Percentiles rank a stretch among this genome's conserved stretches.
Conservation (phyloP, 1,140 invertebrate genomes). For the Atopsyche davidsoni region DNA sequence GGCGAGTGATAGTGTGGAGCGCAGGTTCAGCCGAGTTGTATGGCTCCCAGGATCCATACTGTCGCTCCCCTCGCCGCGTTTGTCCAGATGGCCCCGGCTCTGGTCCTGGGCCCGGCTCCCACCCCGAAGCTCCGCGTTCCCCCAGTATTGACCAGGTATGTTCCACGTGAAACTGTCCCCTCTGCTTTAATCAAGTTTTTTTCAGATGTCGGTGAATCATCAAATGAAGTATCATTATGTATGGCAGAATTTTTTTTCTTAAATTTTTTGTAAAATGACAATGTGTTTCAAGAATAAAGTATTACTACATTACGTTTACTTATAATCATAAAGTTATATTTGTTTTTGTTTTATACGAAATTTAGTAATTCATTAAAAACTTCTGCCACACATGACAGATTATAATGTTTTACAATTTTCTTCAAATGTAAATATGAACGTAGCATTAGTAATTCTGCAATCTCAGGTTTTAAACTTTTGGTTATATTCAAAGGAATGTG, state of each 20-base stretch:
- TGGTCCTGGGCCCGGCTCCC: conserved; percentile 39
- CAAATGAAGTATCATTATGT: conserved; percentile 3
- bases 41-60: conserved; percentile 81
- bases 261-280: no score
- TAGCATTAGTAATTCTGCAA: no score
- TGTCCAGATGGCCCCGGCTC: conserved; percentile 38
- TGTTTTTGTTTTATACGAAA: no score
- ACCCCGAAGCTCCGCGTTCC: conserved; percentile 71
- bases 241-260: no score
- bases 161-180: conserved; percentile 18
- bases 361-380: no score
- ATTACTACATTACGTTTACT: no score
- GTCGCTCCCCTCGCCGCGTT: conserved; percentile 65
- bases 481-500: conserved; percentile 6
- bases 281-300: no score
- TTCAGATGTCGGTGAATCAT: neutral
- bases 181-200: neutral
- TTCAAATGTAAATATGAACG: no score
- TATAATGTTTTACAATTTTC: no score
- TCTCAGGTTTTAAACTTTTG: no score
- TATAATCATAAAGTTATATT: no score
- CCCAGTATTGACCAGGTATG: conserved; percentile 88
- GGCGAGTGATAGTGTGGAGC: conserved; percentile 84
- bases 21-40: conserved; percentile 81
- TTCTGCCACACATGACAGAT: no score